A percentile compares a stretch with the other conserved stretches of the same genome.
Conservation (phyloP, 2,888 invertebrate species). For the Macrophya alboannulata region DNA sequence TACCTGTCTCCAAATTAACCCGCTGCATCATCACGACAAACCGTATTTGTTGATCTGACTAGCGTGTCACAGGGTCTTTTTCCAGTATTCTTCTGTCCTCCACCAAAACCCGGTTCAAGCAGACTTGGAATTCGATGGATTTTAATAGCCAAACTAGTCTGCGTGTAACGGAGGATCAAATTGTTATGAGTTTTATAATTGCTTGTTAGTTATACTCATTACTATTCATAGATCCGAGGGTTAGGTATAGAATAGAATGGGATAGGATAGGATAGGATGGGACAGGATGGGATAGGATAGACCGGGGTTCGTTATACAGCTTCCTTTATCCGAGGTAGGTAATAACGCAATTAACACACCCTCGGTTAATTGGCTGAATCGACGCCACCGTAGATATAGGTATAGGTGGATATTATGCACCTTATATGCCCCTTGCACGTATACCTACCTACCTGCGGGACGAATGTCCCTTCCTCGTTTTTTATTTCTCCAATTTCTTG, state of each 20-base stretch:
- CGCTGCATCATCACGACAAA: not conserved
- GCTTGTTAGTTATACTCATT: slow-evolving; percentile 70
- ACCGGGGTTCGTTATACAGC: slow-evolving; percentile 60
- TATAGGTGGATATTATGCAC: not conserved
- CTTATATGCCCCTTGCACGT: not conserved
- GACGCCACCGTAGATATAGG: slow-evolving; percentile 22
- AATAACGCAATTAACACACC: slow-evolving; percentile 77
- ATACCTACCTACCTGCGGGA: slow-evolving; percentile 1
- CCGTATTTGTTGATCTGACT: not conserved
- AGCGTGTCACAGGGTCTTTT: not conserved
- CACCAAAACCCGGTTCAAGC: not conserved
- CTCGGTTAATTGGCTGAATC: slow-evolving; percentile 59
- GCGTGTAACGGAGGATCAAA: slow-evolving; percentile 15
- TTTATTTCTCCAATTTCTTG: not conserved
- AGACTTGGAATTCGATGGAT: not conserved
- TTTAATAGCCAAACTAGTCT: slow-evolving; percentile 11
- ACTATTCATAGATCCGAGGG: slow-evolving; percentile 75
- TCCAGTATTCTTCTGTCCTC: not conserved
- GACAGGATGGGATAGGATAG: slow-evolving; percentile 71
- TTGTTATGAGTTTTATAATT: slow-evolving; percentile 51
- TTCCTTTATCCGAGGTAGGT: slow-evolving; percentile 66
- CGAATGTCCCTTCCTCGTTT: not conserved
- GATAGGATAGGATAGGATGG: not conserved
- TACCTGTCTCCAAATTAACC: not conserved
- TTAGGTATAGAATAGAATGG: slow-evolving; percentile 59